Evolutionary conservation across 1,140 invertebrate species (phyloP), one percentile per base, ranked within the genome.

Genomic region (Heliconius himera): DNA sequence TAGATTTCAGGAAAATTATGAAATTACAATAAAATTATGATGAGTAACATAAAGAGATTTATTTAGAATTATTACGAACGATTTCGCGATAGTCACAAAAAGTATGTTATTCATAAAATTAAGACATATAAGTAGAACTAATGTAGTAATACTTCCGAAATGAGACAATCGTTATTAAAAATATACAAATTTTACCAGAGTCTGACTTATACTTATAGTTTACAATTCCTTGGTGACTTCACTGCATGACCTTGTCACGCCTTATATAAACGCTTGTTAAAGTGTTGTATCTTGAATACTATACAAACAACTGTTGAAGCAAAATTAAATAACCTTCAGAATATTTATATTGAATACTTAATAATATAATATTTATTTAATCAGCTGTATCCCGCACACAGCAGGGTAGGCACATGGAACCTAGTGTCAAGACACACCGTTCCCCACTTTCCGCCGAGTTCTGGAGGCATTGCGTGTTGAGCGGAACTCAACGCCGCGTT

Each of bases 181-280:
- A 66, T 26, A 26, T 5, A 29, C 22, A 26, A 66, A 16, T 66
- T 70, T 73, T 73, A 78, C 36, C 22, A 78, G 76, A 26, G 8
- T 41, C 71, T 73, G 33, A 78, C 73, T 78, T 78, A 29, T 56
- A 22, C n/a, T n/a, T n/a, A n/a, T n/a, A 22, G 20, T 60, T 46
- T 26, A 77, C 76, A 77, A 56, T 76, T 54, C 60, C 70, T 77
- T 26, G 71, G 56, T 78, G 76, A 78, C 70, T 71, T 78, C 76
- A 78, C 38, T 73, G 70, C 46, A 76, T 73, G 76, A 73, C 76
- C 76, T 78, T 78, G 76, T 51, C 71, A 54, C 71, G 33, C 76
- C 76, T 76, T 73, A 73, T 78, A 73, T 71, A 73, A 60, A 73
- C 72, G 36, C 60, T 76, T 49, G 46, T 41, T 70, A 13, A 66